Base-by-base conservation (phyloP, 2,888 invertebrate species). In the Dynastes maya region DNA sequence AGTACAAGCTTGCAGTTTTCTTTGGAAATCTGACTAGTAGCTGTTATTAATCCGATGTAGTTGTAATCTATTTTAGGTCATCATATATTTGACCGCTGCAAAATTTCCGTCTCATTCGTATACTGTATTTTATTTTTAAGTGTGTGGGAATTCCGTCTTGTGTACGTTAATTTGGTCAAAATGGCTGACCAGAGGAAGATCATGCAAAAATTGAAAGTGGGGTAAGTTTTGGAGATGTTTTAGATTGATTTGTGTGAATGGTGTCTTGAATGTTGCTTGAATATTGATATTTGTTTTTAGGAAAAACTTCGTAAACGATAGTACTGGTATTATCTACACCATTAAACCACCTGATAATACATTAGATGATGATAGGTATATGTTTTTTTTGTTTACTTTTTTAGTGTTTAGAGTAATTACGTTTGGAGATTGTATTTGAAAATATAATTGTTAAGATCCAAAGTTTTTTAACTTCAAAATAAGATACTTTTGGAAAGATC, bases 231-330 rank as follows among this genome's bases (percentile, higher is more conserved):
- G 8, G 22, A 27, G 2, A 4, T 11, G 11, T 2, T 9, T 27
- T 22, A 0, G 32, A 32, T 32, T 27, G 13, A 1, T 11, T 8
- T 1, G 9, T 45, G 8, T 11, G 45, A 2, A 2, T 8, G 11
- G 11, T 8, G 45, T 8, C 0, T 45, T 45, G 45, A 45, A 8
- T 11, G 2, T 45, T 45, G 22, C 22, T 22, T 22, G 22, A 22
- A 22, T 22, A 45, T 11, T 45, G 45, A 37, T 37, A 4, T 37
- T 45, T 27, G 27, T 32, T 75, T 78, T 37, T n/a, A 79, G 79
- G 32, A 77, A 79, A 16, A 77, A 79, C 58, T 74, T 79, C 53
- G 64, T 37, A 49, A 77, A 77, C 67, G 79, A 79, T 51, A 74
- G 72, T 3, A 71, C 77, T 4, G 79, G 79, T 13, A 79, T 79